Evolutionary conservation across 1,140 invertebrate species (phyloP).

Genomic region (Danaus plexippus): DNA sequence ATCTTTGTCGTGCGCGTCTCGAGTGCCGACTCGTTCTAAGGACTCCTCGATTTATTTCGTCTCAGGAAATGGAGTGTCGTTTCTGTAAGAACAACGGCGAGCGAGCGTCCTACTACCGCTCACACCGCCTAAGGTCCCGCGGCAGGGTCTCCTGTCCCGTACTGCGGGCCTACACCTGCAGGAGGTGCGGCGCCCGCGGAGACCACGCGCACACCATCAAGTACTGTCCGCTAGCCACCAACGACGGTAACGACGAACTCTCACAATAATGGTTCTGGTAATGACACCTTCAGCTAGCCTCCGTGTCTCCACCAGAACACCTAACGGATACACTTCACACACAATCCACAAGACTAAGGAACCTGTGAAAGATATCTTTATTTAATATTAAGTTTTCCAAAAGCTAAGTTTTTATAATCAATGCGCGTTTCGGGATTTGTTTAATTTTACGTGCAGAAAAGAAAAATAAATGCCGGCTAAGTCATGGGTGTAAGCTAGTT

Average conservation of each 20-base stretch:
- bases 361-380: too few species aligned
- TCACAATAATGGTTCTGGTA: neutral
- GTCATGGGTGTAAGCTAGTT: too few species aligned
- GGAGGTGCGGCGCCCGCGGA: constrained; percentile 77
- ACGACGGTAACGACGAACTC: constrained; percentile 23
- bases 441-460: too few species aligned
- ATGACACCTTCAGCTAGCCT: neutral
- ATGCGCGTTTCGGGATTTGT: too few species aligned
- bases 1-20: too few species aligned
- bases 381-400: too few species aligned
- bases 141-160: constrained; percentile 79
- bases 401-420: too few species aligned
- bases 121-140: constrained; percentile 75
- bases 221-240: constrained; percentile 77
- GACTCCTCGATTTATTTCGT: neutral
- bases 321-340: too few species aligned
- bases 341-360: too few species aligned
- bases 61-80: constrained; percentile 53
- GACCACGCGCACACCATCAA: constrained; percentile 83
- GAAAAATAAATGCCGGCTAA: too few species aligned
- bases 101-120: constrained; percentile 73
- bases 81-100: constrained; percentile 79
- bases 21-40: too few species aligned
- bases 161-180: constrained; percentile 78
- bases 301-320: too few species aligned